A percentile compares a stretch with the other conserved stretches of the same genome.
Evolutionary conservation across 37 sponge, comb jelly and placozoan genomes (phyloP).

Genomic region (Beroe forskalii): DNA sequence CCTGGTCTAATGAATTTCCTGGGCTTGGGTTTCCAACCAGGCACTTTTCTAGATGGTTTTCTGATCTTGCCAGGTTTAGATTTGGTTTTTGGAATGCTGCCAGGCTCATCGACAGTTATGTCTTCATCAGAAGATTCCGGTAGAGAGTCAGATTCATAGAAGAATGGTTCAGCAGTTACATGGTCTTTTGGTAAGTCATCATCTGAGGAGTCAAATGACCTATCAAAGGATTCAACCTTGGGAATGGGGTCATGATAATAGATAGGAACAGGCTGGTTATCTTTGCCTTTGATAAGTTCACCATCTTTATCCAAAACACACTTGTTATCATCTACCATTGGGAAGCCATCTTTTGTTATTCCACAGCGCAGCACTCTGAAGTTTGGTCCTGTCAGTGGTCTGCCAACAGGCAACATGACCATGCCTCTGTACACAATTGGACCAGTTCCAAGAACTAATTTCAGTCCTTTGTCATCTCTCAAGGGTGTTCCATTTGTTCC

Average conservation of each 20-base stretch:
- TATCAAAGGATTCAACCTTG: background rate
- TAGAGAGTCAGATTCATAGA: conserved; percentile 9
- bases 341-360: background rate
- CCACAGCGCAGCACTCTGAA: background rate
- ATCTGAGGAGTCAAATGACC: background rate
- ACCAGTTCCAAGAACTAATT: background rate
- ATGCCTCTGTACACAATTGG: conserved; percentile 2
- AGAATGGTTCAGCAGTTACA: background rate
- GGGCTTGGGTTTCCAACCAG: background rate
- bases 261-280: background rate
- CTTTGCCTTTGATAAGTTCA: background rate
- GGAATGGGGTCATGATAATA: background rate
- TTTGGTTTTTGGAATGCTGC: background rate
- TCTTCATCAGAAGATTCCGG: background rate
- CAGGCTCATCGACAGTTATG: background rate
- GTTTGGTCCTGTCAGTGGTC: conserved; percentile 12
- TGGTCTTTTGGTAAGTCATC: background rate
- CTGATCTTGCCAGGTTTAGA: background rate
- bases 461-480: background rate
- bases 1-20: conserved; percentile 45
- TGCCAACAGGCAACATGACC: conserved; percentile 44
- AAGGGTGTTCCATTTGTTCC: background rate
- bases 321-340: conserved; percentile 9
- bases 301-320: conserved; percentile 12
- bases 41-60: background rate